These are phyloP conservation scores for Orthonyx spaldingii DNA, from an alignment of 2,113 vertebrate genomes.

Conservation along the genomic window DNA sequence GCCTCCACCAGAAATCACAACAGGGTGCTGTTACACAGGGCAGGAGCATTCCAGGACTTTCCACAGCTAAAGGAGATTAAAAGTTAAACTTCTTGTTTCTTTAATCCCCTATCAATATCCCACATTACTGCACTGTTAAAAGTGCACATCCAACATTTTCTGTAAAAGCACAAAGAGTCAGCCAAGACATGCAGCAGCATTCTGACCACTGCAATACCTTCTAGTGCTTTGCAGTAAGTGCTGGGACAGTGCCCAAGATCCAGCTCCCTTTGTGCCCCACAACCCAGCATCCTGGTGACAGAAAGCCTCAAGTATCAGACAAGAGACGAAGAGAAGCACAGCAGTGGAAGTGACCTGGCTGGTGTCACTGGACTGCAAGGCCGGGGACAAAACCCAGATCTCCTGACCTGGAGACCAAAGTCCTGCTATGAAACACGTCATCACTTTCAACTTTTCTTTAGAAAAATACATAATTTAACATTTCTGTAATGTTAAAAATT, in stretches of 20 bases:
- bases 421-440: neutral
- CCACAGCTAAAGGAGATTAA: neutral
- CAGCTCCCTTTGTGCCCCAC: neutral
- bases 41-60: slow-evolving; percentile 27
- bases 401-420: neutral
- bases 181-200: slow-evolving; percentile 9
- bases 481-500: neutral
- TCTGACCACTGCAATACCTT: neutral
- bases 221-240: neutral
- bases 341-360: neutral
- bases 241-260: neutral
- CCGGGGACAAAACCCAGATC: neutral
- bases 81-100: neutral
- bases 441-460: neutral
- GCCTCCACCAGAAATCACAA: neutral
- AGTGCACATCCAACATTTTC: neutral
- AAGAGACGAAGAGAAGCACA: neutral
- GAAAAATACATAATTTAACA: neutral
- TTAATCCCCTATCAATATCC: neutral
- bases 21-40: neutral
- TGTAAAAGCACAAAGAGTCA: neutral
- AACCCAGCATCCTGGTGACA: neutral
- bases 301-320: neutral
- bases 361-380: neutral
- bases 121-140: neutral